Evolutionary conservation across 2,797 vertebrate genomes (phyloP).

Genomic region (Chelidonichthys spinosus): DNA sequence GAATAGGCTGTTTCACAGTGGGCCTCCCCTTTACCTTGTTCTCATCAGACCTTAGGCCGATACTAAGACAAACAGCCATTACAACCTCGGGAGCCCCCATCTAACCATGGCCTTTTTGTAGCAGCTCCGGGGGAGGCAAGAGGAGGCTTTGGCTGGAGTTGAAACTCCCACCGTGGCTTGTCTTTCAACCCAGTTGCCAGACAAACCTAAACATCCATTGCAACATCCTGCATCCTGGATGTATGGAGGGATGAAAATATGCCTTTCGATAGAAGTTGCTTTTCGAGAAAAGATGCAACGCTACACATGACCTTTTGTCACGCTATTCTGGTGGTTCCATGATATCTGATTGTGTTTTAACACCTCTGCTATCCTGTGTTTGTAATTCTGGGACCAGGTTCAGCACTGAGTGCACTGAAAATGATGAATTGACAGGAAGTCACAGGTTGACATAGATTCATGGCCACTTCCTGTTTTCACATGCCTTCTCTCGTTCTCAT

Average conservation of each 20-base stretch:
- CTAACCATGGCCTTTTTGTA: constrained; percentile 40
- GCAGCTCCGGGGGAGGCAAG: constrained; percentile 34
- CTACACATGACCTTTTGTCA: constrained; percentile 16
- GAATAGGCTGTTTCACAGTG: constrained; percentile 45
- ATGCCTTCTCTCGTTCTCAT: constrained; percentile 36
- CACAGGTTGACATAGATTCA: constrained; percentile 65
- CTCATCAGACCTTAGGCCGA: constrained; percentile 51
- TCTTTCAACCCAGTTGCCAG: constrained; percentile 50
- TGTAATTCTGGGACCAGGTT: constrained; percentile 25
- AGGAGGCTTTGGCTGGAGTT: constrained; percentile 51
- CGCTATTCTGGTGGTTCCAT: constrained; percentile 3
- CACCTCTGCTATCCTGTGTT: constrained; percentile 48
- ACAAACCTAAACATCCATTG: constrained; percentile 45
- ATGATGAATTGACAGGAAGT: constrained; percentile 73
- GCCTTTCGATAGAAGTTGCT: constrained; percentile 22
- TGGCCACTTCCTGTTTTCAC: constrained; percentile 64
- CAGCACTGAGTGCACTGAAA: constrained; percentile 20
- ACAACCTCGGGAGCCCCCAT: constrained; percentile 16
- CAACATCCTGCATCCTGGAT: constrained; percentile 13
- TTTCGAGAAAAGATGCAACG: constrained; percentile 12
- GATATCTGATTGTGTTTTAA: constrained; percentile 59
- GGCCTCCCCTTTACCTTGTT: constrained; percentile 48
- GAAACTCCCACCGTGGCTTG: constrained; percentile 46
- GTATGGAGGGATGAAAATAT: constrained; percentile 16
- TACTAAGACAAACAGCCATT: constrained; percentile 58